A percentile compares a stretch with the other conserved stretches of the same genome.
These are phyloP conservation scores for Cyprinodon tularosa DNA, from an alignment of 2,113 vertebrate species.

Conservation along the genomic window DNA sequence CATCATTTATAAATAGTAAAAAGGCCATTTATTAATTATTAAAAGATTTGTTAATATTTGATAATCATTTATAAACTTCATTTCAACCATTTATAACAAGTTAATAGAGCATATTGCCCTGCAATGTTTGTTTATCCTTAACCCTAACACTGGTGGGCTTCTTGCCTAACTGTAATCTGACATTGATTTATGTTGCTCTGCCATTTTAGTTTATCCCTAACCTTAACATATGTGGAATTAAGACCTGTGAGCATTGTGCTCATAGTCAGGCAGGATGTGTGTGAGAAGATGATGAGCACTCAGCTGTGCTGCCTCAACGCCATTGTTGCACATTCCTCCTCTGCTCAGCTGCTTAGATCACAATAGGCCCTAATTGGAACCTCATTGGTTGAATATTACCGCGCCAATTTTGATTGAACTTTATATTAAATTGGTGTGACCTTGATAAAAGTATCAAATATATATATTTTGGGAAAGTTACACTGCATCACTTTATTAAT, in stretches of 20 bases:
- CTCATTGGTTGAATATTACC: neutral
- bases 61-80: too few relatives aligned
- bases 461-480: neutral
- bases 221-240: too few relatives aligned
- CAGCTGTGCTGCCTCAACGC: slow-evolving; percentile 74
- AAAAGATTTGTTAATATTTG: too few relatives aligned
- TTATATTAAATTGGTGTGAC: neutral
- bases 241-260: slow-evolving; percentile 75
- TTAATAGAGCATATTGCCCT: too few relatives aligned
- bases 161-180: too few relatives aligned
- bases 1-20: too few relatives aligned
- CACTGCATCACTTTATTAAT: neutral
- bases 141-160: too few relatives aligned
- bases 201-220: too few relatives aligned
- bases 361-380: slow-evolving; percentile 7
- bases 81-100: too few relatives aligned
- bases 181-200: too few relatives aligned
- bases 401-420: neutral
- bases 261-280: slow-evolving; percentile 67
- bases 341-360: slow-evolving; percentile 63
- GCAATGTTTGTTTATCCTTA: too few relatives aligned
- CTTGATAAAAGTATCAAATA: neutral
- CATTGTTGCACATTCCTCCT: slow-evolving; percentile 80
- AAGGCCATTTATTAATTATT: too few relatives aligned
- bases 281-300: slow-evolving; percentile 75